Conservation (phyloP, 2,888 invertebrate genomes). For the Eupithecia dodoneata region DNA sequence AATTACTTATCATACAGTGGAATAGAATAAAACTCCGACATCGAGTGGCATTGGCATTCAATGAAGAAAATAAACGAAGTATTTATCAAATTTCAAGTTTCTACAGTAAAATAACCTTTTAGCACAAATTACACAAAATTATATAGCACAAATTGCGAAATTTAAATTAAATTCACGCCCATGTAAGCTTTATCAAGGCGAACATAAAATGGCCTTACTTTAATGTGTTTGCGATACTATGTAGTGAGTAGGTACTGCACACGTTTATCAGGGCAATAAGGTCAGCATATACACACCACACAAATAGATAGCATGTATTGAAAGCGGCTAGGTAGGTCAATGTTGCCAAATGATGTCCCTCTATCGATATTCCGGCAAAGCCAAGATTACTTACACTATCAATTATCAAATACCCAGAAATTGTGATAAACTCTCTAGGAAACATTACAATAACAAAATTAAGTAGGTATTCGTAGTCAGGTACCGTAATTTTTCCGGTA, state of each 20-base stretch:
- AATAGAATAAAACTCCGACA: background rate
- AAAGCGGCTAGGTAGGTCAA: background rate
- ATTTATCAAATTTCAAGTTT: background rate
- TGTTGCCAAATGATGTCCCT: background rate
- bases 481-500: background rate
- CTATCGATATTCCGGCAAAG: background rate
- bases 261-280: slow-evolving; percentile 22
- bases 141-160: slow-evolving; percentile 16
- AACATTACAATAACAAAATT: background rate
- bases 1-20: background rate
- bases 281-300: slow-evolving; percentile 8
- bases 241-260: background rate
- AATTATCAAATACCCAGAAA: background rate
- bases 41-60: background rate
- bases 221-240: slow-evolving; percentile 31
- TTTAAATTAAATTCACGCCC: slow-evolving; percentile 33
- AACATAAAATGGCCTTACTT: slow-evolving; percentile 31
- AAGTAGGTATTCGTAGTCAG: background rate
- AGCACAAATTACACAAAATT: slow-evolving; percentile 18
- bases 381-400: background rate
- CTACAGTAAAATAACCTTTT: background rate
- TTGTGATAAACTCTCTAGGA: background rate
- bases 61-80: background rate
- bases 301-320: background rate
- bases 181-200: slow-evolving; percentile 37